A percentile compares a stretch with the other conserved stretches of the same genome.
Conservation (phyloP, 2,113 vertebrate species). For the Anguilla japonica region DNA sequence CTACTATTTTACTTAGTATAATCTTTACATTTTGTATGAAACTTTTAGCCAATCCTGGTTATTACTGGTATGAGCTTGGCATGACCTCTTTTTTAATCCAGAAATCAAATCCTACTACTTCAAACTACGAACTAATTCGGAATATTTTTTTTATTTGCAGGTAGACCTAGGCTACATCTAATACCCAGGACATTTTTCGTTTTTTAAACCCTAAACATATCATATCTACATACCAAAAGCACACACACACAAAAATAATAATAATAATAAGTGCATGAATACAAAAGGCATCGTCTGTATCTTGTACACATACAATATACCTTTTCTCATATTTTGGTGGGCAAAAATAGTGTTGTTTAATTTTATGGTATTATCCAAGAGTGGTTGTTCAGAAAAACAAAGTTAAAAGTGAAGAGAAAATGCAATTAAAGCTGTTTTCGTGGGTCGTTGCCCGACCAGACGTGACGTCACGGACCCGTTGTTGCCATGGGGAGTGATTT, state of each 20-base stretch:
- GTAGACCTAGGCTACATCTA: background rate
- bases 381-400: background rate
- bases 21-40: background rate
- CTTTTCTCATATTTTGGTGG: background rate
- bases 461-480: conserved; percentile 82
- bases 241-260: background rate
- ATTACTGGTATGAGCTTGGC: background rate
- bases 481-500: conserved; percentile 87
- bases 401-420: conserved; percentile 44
- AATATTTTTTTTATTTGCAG: background rate
- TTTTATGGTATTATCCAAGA: background rate
- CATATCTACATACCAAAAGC: background rate
- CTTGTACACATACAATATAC: background rate
- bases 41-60: background rate
- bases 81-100: background rate
- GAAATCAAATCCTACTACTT: background rate
- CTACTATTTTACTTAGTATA: background rate
- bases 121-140: background rate
- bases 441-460: conserved; percentile 73
- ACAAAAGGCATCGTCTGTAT: background rate
- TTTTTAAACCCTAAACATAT: background rate
- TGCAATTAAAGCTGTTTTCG: conserved; percentile 64
- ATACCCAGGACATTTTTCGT: background rate
- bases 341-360: background rate
- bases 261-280: background rate